Evolutionary conservation across 2,888 invertebrate species (phyloP), one percentile per base, ranked within the genome.

Genomic region (Ptychoptera albimana): DNA sequence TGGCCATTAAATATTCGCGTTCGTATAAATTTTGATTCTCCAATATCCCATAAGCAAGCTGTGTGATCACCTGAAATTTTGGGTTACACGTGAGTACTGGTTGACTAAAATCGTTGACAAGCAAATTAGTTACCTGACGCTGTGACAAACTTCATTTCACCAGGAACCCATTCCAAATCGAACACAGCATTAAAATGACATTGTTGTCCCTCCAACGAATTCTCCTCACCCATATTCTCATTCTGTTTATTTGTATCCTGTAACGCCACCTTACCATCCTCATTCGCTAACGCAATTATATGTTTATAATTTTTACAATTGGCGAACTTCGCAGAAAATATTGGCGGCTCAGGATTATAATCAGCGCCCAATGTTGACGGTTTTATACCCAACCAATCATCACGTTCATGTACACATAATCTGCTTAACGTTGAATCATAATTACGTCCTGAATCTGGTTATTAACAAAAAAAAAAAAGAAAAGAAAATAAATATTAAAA

Each of bases 101-200:
- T 6, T 13, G 29, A 36, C 15, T 15, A 34, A 14, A 4, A 31
- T 14, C 29, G 29, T 4, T 9, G 8, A 12, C 13, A 32, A 11
- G 12, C 32, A n/a, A n/a, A n/a, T 31, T 42, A 42, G 37, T 44
- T 53, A 59, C 80, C 81, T 38, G 89, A 86, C 0, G 82, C 89
- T 5, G 88, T 89, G 1, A 91, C 76, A 46, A 92, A 70, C 54
- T 78, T 81, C 72, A 75, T 74, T 55, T 79, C 72, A 0, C 74
- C 72, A 0, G 81, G 80, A 67, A 81, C 78, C 92, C 92, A 93
- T 1, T 82, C 81, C 43, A 92, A 60, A 61, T 92, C 91, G 59
- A 91, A 92, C 31, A 92, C 81, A 0, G 91, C 91, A 70, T 92
- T 91, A 54, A 73, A 75, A 63, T 92, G 92, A 47, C 75, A 75